These are phyloP conservation scores for Cynoglossus semilaevis DNA, from an alignment of 2,113 vertebrate genomes.

Conservation along the genomic window DNA sequence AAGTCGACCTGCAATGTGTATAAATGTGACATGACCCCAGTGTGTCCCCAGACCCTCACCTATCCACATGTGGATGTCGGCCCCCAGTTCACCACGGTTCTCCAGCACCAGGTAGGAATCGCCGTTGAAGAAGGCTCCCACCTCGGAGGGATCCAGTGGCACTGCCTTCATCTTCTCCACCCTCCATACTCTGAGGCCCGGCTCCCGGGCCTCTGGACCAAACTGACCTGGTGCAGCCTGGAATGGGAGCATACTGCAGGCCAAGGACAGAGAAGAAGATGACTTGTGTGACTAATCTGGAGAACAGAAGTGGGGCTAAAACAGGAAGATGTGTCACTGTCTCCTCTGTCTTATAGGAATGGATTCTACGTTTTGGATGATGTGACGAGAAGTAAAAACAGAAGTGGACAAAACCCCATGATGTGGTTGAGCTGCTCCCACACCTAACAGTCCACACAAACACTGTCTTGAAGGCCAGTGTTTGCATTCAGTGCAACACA, in stretches of 20 bases:
- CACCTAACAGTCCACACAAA: too few relatives aligned
- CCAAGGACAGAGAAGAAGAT: neutral
- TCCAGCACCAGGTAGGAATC: constrained; percentile 87
- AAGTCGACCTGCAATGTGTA: too few relatives aligned
- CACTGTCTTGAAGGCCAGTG: neutral
- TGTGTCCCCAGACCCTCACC: constrained; percentile 71
- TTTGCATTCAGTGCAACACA: constrained; percentile 35
- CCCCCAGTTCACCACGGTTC: constrained; percentile 72
- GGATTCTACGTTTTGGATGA: too few relatives aligned
- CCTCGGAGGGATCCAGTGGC: constrained; percentile 57
- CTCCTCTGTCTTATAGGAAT: too few relatives aligned
- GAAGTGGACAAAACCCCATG: neutral
- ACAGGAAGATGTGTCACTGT: constrained; percentile 21
- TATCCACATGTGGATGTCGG: constrained; percentile 89
- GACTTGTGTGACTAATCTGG: neutral
- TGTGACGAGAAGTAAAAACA: constrained; percentile 30
- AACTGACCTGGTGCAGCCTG: constrained; percentile 73
- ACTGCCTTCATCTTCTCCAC: constrained; percentile 89
- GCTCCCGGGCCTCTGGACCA: constrained; percentile 58
- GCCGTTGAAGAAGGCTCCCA: constrained; percentile 84
- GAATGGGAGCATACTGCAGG: constrained; percentile 71
- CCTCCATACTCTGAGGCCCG: constrained; percentile 79
- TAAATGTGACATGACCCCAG: too few relatives aligned
- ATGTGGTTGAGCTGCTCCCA: too few relatives aligned
- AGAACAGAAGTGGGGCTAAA: neutral